Conservation (phyloP, 2,888 invertebrate genomes). For the Pammene aurita region DNA sequence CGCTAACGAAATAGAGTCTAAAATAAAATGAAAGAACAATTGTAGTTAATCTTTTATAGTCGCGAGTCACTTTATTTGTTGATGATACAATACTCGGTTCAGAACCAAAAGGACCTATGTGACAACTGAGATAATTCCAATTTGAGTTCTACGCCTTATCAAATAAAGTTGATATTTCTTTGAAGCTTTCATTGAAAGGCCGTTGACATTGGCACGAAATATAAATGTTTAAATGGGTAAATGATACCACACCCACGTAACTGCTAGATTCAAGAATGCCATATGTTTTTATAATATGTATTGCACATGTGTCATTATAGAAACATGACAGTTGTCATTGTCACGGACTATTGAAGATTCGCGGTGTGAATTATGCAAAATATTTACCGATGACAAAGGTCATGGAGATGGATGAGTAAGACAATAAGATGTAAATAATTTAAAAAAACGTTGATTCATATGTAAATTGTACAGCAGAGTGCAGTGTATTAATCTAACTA, state of each 20-base stretch:
- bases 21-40: neutral
- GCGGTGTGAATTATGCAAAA: neutral
- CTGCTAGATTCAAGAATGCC: neutral
- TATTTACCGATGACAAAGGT: neutral
- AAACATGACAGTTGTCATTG: neutral
- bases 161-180: conserved; percentile 4
- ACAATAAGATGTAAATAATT: neutral
- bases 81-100: conserved; percentile 18
- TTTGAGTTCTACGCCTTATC: neutral
- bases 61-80: conserved; percentile 5
- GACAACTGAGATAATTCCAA: neutral
- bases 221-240: conserved; percentile 21
- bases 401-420: neutral
- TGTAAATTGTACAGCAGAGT: neutral
- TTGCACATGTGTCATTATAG: neutral
- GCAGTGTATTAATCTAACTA: too few relatives aligned
- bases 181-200: neutral
- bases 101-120: neutral
- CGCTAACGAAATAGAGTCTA: neutral
- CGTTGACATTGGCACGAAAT: conserved; percentile 28
- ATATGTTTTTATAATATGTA: neutral
- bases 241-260: conserved; percentile 24
- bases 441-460: too few relatives aligned
- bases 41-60: neutral
- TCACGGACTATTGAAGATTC: neutral